Evolutionary conservation across 2,113 vertebrate genomes (phyloP).

Genomic region (Malurus elegans): DNA sequence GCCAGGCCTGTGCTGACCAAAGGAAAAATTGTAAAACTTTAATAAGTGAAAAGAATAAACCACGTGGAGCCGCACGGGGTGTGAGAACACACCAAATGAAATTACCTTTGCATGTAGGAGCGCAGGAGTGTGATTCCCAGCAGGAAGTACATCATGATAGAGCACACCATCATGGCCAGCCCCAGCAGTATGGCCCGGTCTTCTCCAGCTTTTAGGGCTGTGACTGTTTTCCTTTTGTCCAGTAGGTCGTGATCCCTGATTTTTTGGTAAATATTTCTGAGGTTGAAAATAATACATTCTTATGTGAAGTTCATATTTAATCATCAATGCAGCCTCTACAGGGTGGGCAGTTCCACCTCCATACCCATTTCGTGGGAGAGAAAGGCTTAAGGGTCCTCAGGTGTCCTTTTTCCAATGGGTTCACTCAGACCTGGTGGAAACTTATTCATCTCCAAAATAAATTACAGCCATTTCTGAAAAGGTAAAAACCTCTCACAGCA

Average conservation of each 20-base stretch:
- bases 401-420: constrained; percentile 12
- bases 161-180: constrained; percentile 89
- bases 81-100: background rate
- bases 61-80: background rate
- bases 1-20: background rate
- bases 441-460: constrained; percentile 32
- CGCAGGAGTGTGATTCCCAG: constrained; percentile 90
- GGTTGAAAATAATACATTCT: constrained; percentile 75
- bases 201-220: constrained; percentile 90
- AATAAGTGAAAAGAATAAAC: background rate
- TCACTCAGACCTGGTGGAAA: constrained; percentile 51
- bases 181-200: constrained; percentile 91
- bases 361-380: background rate
- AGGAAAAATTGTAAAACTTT: background rate
- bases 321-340: background rate
- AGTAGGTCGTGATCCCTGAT: constrained; percentile 87
- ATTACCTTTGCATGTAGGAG: constrained; percentile 90
- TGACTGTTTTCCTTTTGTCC: constrained; percentile 95
- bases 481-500: background rate
- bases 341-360: constrained; percentile 2
- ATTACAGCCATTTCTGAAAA: constrained; percentile 35
- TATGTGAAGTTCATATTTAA: constrained; percentile 60
- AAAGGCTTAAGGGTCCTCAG: background rate
- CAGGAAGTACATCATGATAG: constrained; percentile 94
- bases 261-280: constrained; percentile 94